A percentile compares a stretch with the other conserved stretches of the same genome.
Conservation (phyloP, 2,113 vertebrate genomes). For the Dromiciops gliroides region DNA sequence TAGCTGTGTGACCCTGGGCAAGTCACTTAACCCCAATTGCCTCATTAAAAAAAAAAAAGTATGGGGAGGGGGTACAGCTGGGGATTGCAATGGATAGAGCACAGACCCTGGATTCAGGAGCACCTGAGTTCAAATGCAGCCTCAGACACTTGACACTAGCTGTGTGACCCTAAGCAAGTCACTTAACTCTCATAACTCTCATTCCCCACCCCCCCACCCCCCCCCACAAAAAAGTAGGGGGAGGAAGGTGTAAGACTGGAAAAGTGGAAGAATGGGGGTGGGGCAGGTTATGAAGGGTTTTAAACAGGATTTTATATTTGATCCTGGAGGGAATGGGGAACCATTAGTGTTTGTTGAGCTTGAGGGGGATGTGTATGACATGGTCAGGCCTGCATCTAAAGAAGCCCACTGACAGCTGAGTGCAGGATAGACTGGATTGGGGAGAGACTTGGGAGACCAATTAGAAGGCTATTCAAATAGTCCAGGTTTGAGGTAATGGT, state of each 20-base stretch:
- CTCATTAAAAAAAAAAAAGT: no score
- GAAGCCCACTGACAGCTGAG: background rate
- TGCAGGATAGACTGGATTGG: background rate
- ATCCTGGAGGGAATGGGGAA: background rate
- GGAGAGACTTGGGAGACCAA: background rate
- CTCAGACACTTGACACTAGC: no score
- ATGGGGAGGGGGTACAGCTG: no score
- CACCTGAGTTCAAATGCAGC: no score
- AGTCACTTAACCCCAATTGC: no score
- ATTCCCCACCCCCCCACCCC: no score
- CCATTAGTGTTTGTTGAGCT: background rate
- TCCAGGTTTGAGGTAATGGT: background rate
- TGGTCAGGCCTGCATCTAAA: background rate
- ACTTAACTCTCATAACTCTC: no score
- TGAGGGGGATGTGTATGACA: background rate
- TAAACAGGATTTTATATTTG: background rate
- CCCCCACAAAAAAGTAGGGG: no score
- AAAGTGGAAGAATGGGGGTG: background rate
- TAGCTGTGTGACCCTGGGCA: no score
- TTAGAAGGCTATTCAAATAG: background rate
- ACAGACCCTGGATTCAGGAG: no score
- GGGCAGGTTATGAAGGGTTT: background rate
- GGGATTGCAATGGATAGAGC: no score
- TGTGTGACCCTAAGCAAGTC: no score
- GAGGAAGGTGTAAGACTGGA: background rate